Conservation (phyloP, 2,888 invertebrate genomes). For the Catocala fraxini region DNA sequence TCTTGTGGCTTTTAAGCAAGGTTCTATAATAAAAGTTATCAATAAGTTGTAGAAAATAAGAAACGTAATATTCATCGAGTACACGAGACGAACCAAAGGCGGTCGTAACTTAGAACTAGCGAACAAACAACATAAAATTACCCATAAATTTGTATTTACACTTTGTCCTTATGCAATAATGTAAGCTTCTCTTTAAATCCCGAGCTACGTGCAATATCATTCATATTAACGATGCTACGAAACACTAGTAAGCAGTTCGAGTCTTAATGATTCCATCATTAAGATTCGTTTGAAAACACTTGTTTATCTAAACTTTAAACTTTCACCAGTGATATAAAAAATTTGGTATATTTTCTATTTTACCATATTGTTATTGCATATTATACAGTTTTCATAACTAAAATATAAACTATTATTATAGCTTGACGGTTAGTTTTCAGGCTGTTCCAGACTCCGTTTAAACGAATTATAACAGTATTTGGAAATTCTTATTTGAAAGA, state of each 20-base stretch:
- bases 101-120: background rate
- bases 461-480: too few species aligned
- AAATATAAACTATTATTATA: too few species aligned
- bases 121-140: background rate
- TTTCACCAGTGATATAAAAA: conserved; percentile 1
- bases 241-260: background rate
- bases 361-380: too few species aligned
- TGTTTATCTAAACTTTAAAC: background rate
- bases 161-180: conserved; percentile 4
- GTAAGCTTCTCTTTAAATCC: background rate
- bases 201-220: background rate
- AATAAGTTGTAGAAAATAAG: too few species aligned
- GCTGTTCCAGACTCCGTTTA: too few species aligned
- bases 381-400: too few species aligned
- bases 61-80: too few species aligned
- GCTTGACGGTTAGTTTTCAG: too few species aligned
- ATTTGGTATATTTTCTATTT: background rate
- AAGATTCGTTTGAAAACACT: background rate
- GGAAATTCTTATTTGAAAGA: too few species aligned
- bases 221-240: background rate
- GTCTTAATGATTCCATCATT: background rate
- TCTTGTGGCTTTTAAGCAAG: too few species aligned
- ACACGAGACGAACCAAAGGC: too few species aligned
- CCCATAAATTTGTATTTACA: background rate
- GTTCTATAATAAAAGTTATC: too few species aligned